A percentile compares a stretch with the other conserved stretches of the same genome.
phyloP scores from a whole-genome alignment of 2,888 invertebrate genomes.

The Bimastos eiseni region DNA sequence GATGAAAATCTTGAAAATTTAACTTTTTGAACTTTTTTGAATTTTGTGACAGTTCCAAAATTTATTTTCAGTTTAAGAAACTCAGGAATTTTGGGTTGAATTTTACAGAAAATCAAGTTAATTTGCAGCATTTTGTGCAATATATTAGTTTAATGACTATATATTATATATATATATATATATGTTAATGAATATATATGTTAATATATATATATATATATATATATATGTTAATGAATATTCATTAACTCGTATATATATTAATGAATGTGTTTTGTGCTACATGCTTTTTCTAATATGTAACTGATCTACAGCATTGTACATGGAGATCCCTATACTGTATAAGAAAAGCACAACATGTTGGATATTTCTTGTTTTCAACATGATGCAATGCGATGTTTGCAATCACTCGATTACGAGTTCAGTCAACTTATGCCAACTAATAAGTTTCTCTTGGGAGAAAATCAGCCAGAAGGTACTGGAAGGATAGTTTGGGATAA shows the following conservation, averaged over 20 bases:
- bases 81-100: not conserved
- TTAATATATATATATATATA: too few species aligned
- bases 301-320: not conserved
- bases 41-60: not conserved
- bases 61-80: not conserved
- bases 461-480: not conserved
- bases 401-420: not conserved
- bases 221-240: too few species aligned
- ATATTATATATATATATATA: not conserved
- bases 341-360: not conserved
- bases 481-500: not conserved
- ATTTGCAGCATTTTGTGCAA: not conserved
- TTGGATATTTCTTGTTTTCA: not conserved
- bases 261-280: not conserved
- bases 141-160: not conserved
- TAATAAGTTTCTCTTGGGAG: not conserved
- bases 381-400: not conserved
- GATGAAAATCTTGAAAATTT: not conserved
- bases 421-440: not conserved
- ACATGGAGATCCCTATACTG: not conserved
- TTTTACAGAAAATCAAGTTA: not conserved
- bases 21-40: not conserved
- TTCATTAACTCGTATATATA: too few species aligned
- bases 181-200: not conserved
- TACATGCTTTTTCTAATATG: not conserved